Evolutionary conservation across 2,888 invertebrate genomes (phyloP), one percentile per base, ranked within the genome.

Genomic region (Drosophila setosimentum): DNA sequence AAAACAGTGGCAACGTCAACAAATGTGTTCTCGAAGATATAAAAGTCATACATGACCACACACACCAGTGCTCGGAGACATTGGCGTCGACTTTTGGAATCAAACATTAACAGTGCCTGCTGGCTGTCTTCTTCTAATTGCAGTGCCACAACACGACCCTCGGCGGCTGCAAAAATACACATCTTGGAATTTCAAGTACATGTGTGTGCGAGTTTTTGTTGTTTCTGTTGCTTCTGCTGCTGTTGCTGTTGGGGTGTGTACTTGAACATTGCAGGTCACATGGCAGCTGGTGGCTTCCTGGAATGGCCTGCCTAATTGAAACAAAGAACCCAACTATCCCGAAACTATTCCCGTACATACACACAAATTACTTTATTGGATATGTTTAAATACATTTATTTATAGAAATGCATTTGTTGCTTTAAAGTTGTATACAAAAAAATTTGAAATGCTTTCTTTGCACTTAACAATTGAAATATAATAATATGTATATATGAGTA

Each of bases 161-260:
- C 84, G 87, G 76, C 63, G 72, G 70, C 88, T 87, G 83, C 89
- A 54, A 88, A 85, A 88, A 88, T 86, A 55, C 37, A 37, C 27
- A 86, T 86, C 89, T 85, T 80, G 85, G 89, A 85, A 88, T 87
- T 85, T 85, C 87, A 85, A 88, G 85, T 88, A 86, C 89, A 76
- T 55, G 40, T 54, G 54, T 53, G 73, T 62, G 73, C 68, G 69
- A 58, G 68, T 57, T 33, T 13, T 5, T 5, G 13, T 32, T 32
- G 32, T 53, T 60, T 35, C 49, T 10, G 48, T 18, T 18, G 27
- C 16, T 29, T 13, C 18, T 49, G 11, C 10, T 29, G 5, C 6
- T 49, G 49, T 6, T 49, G 29, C 10, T 27, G 30, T 29, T 1
- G n/a, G 33, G 18, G 61, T 62, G 60, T 65, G 80, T 73, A 83